Conservation (phyloP, 2,113 vertebrate species). For the Crotalus helleri region DNA sequence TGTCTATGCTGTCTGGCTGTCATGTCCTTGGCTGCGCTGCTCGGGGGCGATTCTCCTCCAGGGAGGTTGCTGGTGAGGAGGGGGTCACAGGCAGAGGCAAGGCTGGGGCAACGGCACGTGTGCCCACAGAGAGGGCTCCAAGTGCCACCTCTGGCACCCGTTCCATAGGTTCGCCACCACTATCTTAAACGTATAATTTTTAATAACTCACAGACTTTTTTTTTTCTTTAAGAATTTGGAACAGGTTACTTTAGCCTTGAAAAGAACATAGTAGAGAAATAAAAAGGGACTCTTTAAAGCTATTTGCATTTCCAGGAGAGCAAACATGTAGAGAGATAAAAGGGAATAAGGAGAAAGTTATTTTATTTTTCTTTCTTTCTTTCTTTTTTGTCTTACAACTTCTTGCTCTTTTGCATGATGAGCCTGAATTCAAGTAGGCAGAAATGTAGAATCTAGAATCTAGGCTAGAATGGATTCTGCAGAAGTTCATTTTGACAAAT, state of each 20-base stretch:
- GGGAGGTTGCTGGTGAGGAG: too few relatives aligned
- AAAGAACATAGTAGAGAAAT: not conserved
- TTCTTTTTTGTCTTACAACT: not conserved
- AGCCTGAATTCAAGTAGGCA: not conserved
- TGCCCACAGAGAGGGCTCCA: too few relatives aligned
- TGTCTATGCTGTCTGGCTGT: too few relatives aligned
- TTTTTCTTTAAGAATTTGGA: not conserved
- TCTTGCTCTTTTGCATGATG: not conserved
- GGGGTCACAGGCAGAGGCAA: too few relatives aligned
- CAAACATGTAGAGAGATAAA: not conserved
- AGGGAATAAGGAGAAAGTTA: not conserved
- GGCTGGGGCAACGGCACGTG: too few relatives aligned
- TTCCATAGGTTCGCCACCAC: too few relatives aligned
- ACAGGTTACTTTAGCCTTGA: not conserved
- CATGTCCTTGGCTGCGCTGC: too few relatives aligned
- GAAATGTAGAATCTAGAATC: not conserved
- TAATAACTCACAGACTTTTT: not conserved
- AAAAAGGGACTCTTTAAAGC: not conserved
- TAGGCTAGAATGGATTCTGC: not conserved
- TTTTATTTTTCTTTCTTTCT: not conserved
- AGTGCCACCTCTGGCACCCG: too few relatives aligned
- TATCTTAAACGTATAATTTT: not conserved
- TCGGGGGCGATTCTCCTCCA: too few relatives aligned
- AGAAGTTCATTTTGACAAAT: not conserved
- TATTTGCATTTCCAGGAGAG: not conserved